These are phyloP conservation scores for Eutrigla gurnardus DNA, from an alignment of 2,797 vertebrate genomes.

Conservation along the genomic window DNA sequence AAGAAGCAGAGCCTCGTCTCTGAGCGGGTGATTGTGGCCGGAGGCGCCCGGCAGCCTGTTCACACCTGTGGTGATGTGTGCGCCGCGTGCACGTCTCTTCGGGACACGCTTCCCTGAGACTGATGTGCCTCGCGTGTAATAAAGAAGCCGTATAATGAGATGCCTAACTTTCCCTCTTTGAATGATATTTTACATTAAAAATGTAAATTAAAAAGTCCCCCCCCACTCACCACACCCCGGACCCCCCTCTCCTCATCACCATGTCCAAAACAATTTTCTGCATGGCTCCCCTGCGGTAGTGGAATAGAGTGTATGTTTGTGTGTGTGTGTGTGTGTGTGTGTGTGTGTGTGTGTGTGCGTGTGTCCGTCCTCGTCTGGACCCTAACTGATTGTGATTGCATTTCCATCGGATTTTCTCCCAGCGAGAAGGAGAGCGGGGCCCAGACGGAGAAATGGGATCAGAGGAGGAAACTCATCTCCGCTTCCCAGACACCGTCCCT, in stretches of 20 bases:
- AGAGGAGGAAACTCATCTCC: constrained; percentile 78
- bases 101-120: constrained; percentile 67
- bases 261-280: constrained; percentile 88
- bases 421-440: constrained; percentile 60
- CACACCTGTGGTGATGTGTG: constrained; percentile 52
- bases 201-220: constrained; percentile 84
- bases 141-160: constrained; percentile 81
- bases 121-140: constrained; percentile 78
- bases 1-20: constrained; percentile 61
- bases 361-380: constrained; percentile 67
- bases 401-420: constrained; percentile 80
- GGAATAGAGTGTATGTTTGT: constrained; percentile 48
- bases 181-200: constrained; percentile 86
- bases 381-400: constrained; percentile 84
- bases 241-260: constrained; percentile 75
- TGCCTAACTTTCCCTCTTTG: constrained; percentile 83
- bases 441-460: constrained; percentile 76
- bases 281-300: constrained; percentile 81
- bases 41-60: constrained; percentile 64
- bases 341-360: constrained; percentile 32
- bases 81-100: constrained; percentile 51
- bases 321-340: constrained; percentile 4
- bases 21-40: constrained; percentile 67
- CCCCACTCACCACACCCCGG: constrained; percentile 47
- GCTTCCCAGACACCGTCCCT: constrained; percentile 71